Evolutionary conservation across 2,888 invertebrate genomes (phyloP).

Genomic region (Cephus sareptanus): DNA sequence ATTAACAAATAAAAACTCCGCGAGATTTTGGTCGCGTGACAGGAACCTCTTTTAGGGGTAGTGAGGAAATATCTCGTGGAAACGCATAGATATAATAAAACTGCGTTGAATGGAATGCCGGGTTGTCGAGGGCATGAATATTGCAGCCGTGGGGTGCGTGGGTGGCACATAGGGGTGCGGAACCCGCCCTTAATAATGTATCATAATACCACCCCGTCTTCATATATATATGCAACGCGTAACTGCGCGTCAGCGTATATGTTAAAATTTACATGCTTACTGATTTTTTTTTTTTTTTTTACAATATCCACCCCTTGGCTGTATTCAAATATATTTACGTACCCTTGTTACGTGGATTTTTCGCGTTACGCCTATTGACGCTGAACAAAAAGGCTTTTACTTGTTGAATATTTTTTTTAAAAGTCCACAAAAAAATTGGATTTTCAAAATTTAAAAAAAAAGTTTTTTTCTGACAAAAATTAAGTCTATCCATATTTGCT

Average conservation of each 20-base stretch:
- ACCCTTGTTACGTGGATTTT: too few species aligned
- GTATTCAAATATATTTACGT: too few species aligned
- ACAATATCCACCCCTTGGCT: too few species aligned
- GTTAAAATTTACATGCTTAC: constrained; percentile 31
- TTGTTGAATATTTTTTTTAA: not conserved
- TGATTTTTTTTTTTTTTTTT: not conserved
- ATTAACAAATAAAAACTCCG: constrained; percentile 17
- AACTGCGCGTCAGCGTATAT: constrained; percentile 20
- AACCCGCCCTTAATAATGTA: constrained; percentile 32
- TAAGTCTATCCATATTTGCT: not conserved
- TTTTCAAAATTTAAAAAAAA: too few species aligned
- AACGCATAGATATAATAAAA: constrained; percentile 17
- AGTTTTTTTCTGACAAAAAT: not conserved
- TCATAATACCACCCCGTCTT: constrained; percentile 28
- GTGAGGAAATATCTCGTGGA: not conserved
- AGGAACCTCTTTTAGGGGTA: not conserved
- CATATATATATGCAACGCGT: constrained; percentile 11
- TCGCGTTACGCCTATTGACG: too few species aligned
- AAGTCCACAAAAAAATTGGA: not conserved
- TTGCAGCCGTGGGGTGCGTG: not conserved
- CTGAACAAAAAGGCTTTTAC: too few species aligned
- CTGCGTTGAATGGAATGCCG: constrained; percentile 19
- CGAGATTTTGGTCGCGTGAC: constrained; percentile 7
- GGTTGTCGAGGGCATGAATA: constrained; percentile 21
- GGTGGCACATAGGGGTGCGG: constrained; percentile 16